A percentile compares a stretch with the other conserved stretches of the same genome.
Conservation (phyloP, 2,797 vertebrate genomes). For the Petrocephalus sullivani region DNA sequence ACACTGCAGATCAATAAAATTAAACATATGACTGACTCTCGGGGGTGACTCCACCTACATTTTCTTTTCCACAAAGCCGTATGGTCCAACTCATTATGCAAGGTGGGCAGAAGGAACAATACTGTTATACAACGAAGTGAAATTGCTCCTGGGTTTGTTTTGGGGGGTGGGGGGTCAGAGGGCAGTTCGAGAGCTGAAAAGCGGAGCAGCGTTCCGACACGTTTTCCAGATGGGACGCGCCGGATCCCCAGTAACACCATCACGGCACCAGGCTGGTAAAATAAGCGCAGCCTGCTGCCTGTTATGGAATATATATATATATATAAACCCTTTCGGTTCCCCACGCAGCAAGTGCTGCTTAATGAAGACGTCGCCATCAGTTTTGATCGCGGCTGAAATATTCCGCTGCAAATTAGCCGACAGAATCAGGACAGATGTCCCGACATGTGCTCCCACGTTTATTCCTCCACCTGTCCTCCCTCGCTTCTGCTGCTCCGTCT, state of each 20-base stretch:
- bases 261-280: not conserved
- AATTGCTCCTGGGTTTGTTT: not conserved
- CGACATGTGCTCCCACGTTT: slow-evolving; percentile 69
- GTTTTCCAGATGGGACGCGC: not conserved
- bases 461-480: slow-evolving; percentile 58
- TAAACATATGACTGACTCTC: not conserved
- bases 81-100: not conserved
- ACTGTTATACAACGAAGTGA: not conserved
- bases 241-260: slow-evolving; percentile 1
- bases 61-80: not conserved
- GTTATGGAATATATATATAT: not conserved
- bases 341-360: slow-evolving; percentile 21
- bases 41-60: not conserved
- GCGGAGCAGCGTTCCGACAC: not conserved
- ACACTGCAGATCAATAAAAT: not conserved
- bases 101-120: not conserved
- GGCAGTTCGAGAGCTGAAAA: not conserved
- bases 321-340: not conserved
- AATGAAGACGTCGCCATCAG: slow-evolving; percentile 51
- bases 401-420: slow-evolving; percentile 70
- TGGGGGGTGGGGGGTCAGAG: not conserved
- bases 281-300: not conserved
- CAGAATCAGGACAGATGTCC: slow-evolving; percentile 76
- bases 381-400: slow-evolving; percentile 70
- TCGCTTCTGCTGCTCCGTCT: slow-evolving; percentile 54